Conservation (phyloP, 2,888 invertebrate species). For the Sylvicola fuscatus region DNA sequence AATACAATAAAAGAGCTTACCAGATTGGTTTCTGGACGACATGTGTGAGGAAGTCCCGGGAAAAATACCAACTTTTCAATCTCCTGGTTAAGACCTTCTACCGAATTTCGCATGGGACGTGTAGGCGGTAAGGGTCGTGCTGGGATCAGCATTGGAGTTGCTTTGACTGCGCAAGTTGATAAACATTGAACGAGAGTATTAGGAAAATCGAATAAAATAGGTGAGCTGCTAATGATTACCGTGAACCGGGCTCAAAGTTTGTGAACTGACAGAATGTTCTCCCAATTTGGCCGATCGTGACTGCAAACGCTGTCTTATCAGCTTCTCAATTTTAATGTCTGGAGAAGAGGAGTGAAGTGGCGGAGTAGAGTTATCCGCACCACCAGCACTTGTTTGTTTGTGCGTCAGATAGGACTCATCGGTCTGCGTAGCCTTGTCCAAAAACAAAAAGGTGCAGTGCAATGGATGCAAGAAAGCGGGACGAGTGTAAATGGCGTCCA, state of each 20-base stretch:
- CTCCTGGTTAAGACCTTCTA: constrained; percentile 73
- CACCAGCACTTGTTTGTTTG: constrained; percentile 3
- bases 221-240: constrained; percentile 4
- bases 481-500: constrained; percentile 58
- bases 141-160: constrained; percentile 35
- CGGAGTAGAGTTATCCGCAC: not conserved
- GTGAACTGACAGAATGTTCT: constrained; percentile 12
- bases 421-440: constrained; percentile 66
- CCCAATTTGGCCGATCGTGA: constrained; percentile 13
- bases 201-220: constrained; percentile 1
- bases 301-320: constrained; percentile 21
- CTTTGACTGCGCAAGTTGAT: constrained; percentile 19
- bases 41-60: constrained; percentile 19
- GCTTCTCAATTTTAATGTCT: constrained; percentile 38
- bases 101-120: constrained; percentile 59
- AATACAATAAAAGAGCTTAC: constrained; percentile 2
- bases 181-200: not conserved
- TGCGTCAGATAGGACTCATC: constrained; percentile 11
- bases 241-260: constrained; percentile 10
- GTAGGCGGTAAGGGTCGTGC: constrained; percentile 24
- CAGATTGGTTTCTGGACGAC: constrained; percentile 12
- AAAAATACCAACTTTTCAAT: constrained; percentile 57
- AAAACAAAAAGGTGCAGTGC: constrained; percentile 28
- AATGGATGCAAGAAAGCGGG: constrained; percentile 36
- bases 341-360: constrained; percentile 1